Conservation (phyloP, 2,888 invertebrate species). For the Noctua fimbriata region DNA sequence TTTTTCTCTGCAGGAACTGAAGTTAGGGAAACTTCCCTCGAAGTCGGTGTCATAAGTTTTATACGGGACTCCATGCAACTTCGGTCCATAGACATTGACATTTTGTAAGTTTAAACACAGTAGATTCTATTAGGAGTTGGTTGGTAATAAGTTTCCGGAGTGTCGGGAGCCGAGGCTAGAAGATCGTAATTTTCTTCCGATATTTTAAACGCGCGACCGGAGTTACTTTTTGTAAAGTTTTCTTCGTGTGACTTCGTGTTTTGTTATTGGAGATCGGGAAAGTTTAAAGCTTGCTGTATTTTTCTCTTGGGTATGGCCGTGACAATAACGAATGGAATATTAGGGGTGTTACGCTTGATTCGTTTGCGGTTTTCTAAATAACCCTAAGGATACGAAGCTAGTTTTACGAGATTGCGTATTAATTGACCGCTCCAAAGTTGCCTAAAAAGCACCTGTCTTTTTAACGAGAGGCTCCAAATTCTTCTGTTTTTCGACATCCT, state of each 20-base stretch:
- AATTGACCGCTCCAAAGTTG: not conserved
- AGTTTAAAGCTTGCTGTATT: slow-evolving; percentile 33
- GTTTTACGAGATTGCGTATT: not conserved
- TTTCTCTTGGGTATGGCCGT: slow-evolving; percentile 3
- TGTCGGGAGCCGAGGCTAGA: slow-evolving; percentile 39
- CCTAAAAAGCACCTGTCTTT: not conserved
- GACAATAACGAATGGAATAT: not conserved
- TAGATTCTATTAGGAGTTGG: slow-evolving; percentile 72
- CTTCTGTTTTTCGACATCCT: not conserved
- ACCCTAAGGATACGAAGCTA: not conserved
- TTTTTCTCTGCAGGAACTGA: slow-evolving; percentile 51
- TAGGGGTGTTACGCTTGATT: not conserved
- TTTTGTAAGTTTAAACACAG: slow-evolving; percentile 73
- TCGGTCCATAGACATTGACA: slow-evolving; percentile 74
- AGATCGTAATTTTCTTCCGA: slow-evolving; percentile 59
- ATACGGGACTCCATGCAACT: slow-evolving; percentile 72
- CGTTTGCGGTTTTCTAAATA: not conserved
- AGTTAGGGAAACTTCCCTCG: slow-evolving; percentile 60
- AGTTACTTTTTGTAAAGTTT: slow-evolving; percentile 55
- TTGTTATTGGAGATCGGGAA: slow-evolving; percentile 36
- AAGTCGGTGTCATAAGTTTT: slow-evolving; percentile 76
- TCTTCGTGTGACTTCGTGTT: slow-evolving; percentile 39
- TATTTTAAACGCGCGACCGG: slow-evolving; percentile 55
- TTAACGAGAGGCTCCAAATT: too few species aligned
- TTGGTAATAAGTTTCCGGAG: slow-evolving; percentile 62